A percentile compares a stretch with the other conserved stretches of the same genome.
These are phyloP conservation scores for Phenganax marumi DNA, from an alignment of 92 coral and sea anemone genomes.

Conservation along the genomic window DNA sequence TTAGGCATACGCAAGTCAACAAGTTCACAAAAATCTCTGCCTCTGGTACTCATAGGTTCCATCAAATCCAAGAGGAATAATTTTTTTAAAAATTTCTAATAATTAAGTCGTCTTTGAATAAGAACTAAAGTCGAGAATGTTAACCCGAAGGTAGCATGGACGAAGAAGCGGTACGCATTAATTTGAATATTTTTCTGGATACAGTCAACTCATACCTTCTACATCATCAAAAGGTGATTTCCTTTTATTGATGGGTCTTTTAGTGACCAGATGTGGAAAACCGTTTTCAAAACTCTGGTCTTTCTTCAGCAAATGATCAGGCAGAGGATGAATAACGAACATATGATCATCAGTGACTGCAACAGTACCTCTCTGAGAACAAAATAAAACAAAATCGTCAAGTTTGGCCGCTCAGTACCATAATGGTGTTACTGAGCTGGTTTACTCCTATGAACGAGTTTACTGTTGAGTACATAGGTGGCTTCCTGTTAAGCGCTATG, in stretches of 20 bases:
- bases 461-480: no score
- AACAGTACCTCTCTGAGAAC: constrained; percentile 61
- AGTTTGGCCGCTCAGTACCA: background rate
- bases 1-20: no score
- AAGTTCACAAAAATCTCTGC: no score
- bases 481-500: no score
- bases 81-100: no score
- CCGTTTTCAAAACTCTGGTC: constrained; percentile 54
- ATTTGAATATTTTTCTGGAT: background rate
- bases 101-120: no score
- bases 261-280: constrained; percentile 69
- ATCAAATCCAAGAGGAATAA: no score
- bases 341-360: constrained; percentile 41
- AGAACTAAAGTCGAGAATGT: no score
- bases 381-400: background rate
- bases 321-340: constrained; percentile 72
- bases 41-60: no score
- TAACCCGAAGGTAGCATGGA: no score
- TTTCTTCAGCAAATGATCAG: constrained; percentile 71
- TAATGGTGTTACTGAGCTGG: background rate
- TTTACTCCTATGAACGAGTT: no score
- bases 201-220: constrained; percentile 46
- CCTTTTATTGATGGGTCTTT: constrained; percentile 54
- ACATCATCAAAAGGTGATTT: constrained; percentile 59
- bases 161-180: no score